A percentile compares a stretch with the other conserved stretches of the same genome.
Evolutionary conservation across 2,888 invertebrate species (phyloP).

Genomic region (Eretmocerus hayati): DNA sequence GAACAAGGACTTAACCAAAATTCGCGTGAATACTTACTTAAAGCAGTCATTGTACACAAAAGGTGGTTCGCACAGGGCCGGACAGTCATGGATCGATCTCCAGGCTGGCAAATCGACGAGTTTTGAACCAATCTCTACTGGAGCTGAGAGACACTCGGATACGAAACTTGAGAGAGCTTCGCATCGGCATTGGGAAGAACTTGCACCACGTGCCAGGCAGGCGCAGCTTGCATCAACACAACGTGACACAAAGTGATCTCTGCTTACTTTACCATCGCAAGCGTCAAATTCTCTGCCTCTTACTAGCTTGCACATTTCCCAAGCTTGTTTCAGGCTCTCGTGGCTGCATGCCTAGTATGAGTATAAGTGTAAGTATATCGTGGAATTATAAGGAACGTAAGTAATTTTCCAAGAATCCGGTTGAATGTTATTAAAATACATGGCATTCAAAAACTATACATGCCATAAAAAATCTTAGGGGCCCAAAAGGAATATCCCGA

Average conservation of each 20-base stretch:
- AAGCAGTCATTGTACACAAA: conserved; percentile 79
- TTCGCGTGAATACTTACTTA: conserved; percentile 46
- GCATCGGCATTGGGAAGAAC: conserved; percentile 61
- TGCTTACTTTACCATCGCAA: conserved; percentile 58
- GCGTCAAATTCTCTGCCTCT: conserved; percentile 59
- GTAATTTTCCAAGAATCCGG: no score
- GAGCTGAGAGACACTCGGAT: conserved; percentile 64
- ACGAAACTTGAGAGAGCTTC: conserved; percentile 63
- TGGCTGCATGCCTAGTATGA: conserved; percentile 53
- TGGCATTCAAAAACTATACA: no score
- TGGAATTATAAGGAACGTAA: no score
- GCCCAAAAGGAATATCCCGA: no score
- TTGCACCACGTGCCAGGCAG: conserved; percentile 53
- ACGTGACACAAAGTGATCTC: conserved; percentile 60
- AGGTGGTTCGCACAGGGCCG: conserved; percentile 65
- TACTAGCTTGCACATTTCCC: conserved; percentile 62
- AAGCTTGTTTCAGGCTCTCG: conserved; percentile 57
- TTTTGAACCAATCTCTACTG: no score
- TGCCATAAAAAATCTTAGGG: no score
- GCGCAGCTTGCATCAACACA: conserved; percentile 72
- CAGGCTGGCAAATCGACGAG: conserved; percentile 61
- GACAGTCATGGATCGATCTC: conserved; percentile 66
- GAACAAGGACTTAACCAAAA: no score
- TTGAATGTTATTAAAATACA: no score
- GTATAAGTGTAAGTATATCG: background rate